These are phyloP conservation scores for Halyomorpha halys DNA, from an alignment of 1,140 invertebrate species.

Conservation along the genomic window DNA sequence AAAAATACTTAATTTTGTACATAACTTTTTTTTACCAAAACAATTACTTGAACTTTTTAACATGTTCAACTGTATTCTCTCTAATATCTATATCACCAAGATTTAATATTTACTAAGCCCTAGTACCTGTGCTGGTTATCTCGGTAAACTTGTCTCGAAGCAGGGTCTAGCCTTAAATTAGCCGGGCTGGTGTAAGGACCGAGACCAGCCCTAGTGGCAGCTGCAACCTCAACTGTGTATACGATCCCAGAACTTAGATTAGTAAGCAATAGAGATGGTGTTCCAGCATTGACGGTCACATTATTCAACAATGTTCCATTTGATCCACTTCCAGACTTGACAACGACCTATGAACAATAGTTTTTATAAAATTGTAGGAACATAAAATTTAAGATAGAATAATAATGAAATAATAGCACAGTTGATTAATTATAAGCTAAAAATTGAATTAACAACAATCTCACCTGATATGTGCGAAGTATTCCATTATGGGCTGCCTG, in stretches of 20 bases:
- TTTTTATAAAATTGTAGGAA: background rate
- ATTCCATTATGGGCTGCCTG: constrained; percentile 58
- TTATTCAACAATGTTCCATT: constrained; percentile 40
- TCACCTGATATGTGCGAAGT: constrained; percentile 49
- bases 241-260: constrained; percentile 52
- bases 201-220: constrained; percentile 58
- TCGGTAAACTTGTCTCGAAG: constrained; percentile 37
- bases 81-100: no score
- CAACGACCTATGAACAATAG: constrained; percentile 28
- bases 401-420: background rate
- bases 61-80: no score
- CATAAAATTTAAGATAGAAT: background rate
- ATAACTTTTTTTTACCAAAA: no score
- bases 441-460: no score
- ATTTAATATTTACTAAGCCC: no score
- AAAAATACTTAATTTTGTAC: no score
- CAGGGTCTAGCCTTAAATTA: constrained; percentile 51
- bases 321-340: constrained; percentile 25
- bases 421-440: no score
- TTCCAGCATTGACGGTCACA: constrained; percentile 48
- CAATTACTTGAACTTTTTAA: no score
- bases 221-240: constrained; percentile 58
- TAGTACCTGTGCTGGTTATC: constrained; percentile 29
- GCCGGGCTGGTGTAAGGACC: constrained; percentile 59
- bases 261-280: constrained; percentile 43